These are phyloP conservation scores for Chamaetylas fuelleborni DNA, from an alignment of 2,113 vertebrate genomes.

Conservation along the genomic window DNA sequence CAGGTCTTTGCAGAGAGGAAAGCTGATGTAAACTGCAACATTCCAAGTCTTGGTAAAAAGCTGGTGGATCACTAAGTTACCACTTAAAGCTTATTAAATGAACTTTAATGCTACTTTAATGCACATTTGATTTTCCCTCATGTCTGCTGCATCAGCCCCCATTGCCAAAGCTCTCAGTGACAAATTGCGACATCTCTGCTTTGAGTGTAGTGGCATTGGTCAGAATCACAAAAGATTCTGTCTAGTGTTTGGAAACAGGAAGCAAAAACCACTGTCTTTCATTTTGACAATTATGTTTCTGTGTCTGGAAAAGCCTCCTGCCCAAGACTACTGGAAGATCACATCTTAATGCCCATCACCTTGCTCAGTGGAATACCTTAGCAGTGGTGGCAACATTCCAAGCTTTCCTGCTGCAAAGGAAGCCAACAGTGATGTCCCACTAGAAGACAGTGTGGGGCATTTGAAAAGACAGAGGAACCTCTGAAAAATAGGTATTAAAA, in stretches of 20 bases:
- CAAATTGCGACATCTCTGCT: neutral
- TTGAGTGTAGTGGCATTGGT: neutral
- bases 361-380: neutral
- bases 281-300: neutral
- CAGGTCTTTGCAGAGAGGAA: neutral
- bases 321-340: neutral
- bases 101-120: neutral
- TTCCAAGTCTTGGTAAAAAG: neutral
- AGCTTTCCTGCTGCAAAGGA: neutral
- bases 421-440: neutral
- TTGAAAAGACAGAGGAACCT: neutral
- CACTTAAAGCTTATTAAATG: conserved; percentile 5
- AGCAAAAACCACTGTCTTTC: neutral
- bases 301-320: neutral
- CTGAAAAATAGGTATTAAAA: neutral
- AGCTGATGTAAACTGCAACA: neutral
- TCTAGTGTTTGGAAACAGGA: neutral
- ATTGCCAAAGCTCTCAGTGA: neutral
- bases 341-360: neutral
- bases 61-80: neutral
- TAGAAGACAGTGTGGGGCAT: neutral
- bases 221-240: neutral
- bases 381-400: neutral
- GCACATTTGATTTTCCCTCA: neutral
- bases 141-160: neutral